Percentiles rank a stretch among this genome's conserved stretches.
These are phyloP conservation scores for Hyposoter dolosus DNA, from an alignment of 2,888 invertebrate genomes.

Conservation along the genomic window DNA sequence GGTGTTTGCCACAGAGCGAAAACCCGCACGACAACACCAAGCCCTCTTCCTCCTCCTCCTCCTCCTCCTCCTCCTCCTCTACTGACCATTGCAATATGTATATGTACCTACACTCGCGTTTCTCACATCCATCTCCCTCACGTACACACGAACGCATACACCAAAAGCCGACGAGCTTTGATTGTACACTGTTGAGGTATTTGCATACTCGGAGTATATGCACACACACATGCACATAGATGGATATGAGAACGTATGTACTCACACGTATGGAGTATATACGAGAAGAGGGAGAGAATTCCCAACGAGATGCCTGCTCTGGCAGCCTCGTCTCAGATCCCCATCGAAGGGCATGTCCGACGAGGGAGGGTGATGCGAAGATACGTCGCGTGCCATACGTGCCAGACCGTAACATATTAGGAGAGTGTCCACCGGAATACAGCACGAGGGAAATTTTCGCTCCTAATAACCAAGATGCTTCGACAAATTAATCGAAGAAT, in stretches of 20 bases:
- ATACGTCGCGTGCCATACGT: constrained; percentile 67
- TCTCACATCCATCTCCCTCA: not conserved
- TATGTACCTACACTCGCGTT: constrained; percentile 60
- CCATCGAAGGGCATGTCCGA: constrained; percentile 1
- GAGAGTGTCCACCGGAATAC: constrained; percentile 2
- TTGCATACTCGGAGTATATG: constrained; percentile 72
- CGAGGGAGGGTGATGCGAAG: constrained; percentile 57
- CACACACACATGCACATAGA: not conserved
- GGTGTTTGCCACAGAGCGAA: constrained; percentile 48
- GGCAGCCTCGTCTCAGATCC: constrained; percentile 41
- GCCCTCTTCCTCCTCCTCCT: constrained; percentile 65
- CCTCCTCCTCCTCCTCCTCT: constrained; percentile 43
- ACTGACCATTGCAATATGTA: constrained; percentile 79
- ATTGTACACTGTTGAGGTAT: constrained; percentile 76
- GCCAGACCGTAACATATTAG: constrained; percentile 58
- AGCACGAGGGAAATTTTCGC: constrained; percentile 20
- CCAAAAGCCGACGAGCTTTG: constrained; percentile 72
- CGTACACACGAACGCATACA: not conserved
- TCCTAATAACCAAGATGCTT: constrained; percentile 47
- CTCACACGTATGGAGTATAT: not conserved
- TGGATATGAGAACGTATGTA: constrained; percentile 13
- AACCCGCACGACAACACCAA: constrained; percentile 32
- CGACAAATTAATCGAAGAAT: constrained; percentile 5
- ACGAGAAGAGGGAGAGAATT: constrained; percentile 20
- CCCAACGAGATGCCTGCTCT: constrained; percentile 19